These are phyloP conservation scores for Petromus typicus DNA, from an alignment of 2,113 vertebrate genomes.

Conservation along the genomic window DNA sequence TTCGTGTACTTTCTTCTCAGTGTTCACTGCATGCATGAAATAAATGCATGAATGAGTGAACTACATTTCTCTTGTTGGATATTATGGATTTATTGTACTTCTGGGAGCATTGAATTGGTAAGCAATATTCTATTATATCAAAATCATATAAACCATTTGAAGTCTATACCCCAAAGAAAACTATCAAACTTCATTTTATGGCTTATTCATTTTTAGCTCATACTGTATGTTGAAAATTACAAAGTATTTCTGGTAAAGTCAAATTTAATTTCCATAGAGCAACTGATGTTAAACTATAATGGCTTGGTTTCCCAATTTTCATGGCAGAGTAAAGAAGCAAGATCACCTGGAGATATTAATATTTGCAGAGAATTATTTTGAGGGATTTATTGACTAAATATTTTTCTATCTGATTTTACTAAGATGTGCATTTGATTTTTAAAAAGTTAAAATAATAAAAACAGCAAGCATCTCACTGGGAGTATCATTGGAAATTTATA, in stretches of 20 bases:
- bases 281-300: background rate
- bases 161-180: background rate
- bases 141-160: background rate
- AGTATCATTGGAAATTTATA: constrained; percentile 28
- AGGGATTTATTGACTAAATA: background rate
- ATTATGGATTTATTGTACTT: background rate
- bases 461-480: background rate
- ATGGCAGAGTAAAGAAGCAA: background rate
- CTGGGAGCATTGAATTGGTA: background rate
- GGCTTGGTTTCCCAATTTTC: background rate
- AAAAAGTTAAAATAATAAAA: constrained; percentile 33
- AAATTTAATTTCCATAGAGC: constrained; percentile 36
- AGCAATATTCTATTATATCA: background rate
- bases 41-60: background rate
- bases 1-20: background rate
- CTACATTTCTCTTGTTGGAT: background rate
- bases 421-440: background rate
- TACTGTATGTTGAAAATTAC: background rate
- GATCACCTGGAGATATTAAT: background rate
- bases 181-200: background rate
- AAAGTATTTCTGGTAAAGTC: background rate
- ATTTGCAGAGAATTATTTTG: background rate
- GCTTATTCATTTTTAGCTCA: background rate
- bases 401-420: constrained; percentile 12
- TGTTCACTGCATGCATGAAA: background rate